Evolutionary conservation across 2,797 vertebrate species (phyloP).

Genomic region (Protonibea diacanthus): DNA sequence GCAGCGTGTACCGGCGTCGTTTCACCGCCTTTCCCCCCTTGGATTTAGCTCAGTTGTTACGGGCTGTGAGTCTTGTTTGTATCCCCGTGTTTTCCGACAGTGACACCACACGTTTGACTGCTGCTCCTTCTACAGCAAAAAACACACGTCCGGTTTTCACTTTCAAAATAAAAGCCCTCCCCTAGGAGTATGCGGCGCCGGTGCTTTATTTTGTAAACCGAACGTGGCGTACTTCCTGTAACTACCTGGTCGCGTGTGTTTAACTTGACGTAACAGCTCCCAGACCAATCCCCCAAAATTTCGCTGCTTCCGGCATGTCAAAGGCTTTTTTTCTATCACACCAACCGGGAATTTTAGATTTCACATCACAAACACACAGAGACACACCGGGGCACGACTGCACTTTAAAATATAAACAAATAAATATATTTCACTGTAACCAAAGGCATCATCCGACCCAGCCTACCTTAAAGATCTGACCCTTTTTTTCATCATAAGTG

Average conservation of each 20-base stretch:
- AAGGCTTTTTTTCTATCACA: constrained; percentile 6
- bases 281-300: constrained; percentile 54
- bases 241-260: not conserved
- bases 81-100: constrained; percentile 61
- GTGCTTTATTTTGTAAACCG: constrained; percentile 38
- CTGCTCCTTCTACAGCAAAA: constrained; percentile 33
- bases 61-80: constrained; percentile 54
- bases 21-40: constrained; percentile 10
- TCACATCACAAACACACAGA: not conserved
- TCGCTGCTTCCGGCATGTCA: constrained; percentile 73
- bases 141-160: constrained; percentile 28
- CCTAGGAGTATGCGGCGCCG: accelerated
- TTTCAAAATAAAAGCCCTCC: constrained; percentile 55
- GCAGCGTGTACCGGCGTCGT: constrained; percentile 18
- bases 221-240: constrained; percentile 15
- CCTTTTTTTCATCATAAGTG: constrained; percentile 58
- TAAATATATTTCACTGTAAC: not conserved
- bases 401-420: not conserved
- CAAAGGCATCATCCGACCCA: constrained; percentile 10
- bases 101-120: constrained; percentile 66
- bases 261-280: constrained; percentile 45
- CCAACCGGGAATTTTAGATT: constrained; percentile 8
- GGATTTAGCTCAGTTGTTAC: constrained; percentile 23
- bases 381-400: accelerated
- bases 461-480: constrained; percentile 24